Conservation (phyloP, 2,888 invertebrate genomes). For the Aporophyla nigra region DNA sequence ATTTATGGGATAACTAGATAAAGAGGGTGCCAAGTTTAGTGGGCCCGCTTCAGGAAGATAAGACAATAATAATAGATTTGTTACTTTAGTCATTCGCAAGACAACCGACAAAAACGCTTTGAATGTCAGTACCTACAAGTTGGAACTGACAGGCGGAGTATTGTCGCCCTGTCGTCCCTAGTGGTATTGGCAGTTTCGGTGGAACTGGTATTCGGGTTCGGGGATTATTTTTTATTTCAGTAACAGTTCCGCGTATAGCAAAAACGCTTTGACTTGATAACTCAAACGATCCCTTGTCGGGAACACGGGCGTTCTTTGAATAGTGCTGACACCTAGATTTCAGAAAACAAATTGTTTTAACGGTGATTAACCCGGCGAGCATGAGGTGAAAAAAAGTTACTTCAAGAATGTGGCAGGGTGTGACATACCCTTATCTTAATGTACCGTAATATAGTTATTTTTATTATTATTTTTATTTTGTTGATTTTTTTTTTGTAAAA, state of each 20-base stretch:
- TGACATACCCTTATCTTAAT: too few species aligned
- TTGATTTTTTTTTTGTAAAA: too few species aligned
- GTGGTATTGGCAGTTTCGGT: slow-evolving; percentile 26
- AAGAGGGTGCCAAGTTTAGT: slow-evolving; percentile 83
- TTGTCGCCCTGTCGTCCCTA: slow-evolving; percentile 16
- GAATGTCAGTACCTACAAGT: slow-evolving; percentile 40
- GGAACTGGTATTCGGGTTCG: slow-evolving; percentile 9
- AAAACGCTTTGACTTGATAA: slow-evolving; percentile 27
- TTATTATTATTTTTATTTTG: too few species aligned
- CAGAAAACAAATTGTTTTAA: not conserved
- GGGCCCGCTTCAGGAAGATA: slow-evolving; percentile 76
- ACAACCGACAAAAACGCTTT: slow-evolving; percentile 62
- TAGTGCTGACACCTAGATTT: not conserved
- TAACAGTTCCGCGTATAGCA: not conserved
- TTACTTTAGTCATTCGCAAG: slow-evolving; percentile 75
- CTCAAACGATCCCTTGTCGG: slow-evolving; percentile 13
- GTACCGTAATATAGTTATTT: too few species aligned
- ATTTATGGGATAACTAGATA: slow-evolving; percentile 87
- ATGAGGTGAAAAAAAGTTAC: too few species aligned
- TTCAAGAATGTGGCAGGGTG: too few species aligned
- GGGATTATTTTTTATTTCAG: slow-evolving; percentile 4
- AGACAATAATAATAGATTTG: slow-evolving; percentile 85
- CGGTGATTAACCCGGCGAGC: too few species aligned
- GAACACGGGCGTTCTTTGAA: not conserved
- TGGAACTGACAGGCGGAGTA: slow-evolving; percentile 44